phyloP scores from a whole-genome alignment of 2,113 vertebrate species.

The western clawed frog (Xenopus tropicalis) region DNA sequence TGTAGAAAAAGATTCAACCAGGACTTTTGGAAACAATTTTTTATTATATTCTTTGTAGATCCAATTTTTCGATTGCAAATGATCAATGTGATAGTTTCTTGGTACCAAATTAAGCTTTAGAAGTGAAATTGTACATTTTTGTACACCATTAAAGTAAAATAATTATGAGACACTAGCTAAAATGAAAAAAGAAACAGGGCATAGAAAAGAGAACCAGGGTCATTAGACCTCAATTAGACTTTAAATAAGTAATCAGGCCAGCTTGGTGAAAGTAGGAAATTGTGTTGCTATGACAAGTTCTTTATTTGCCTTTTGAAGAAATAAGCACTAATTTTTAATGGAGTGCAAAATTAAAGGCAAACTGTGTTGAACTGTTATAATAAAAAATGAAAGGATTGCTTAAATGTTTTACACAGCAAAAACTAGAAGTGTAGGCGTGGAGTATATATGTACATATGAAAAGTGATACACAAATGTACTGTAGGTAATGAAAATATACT shows the following conservation, averaged over 20 bases:
- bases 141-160: constrained; percentile 18
- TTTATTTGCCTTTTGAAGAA: constrained; percentile 49
- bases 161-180: neutral
- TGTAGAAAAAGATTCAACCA: no score
- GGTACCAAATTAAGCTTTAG: neutral
- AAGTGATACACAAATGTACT: no score
- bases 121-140: constrained; percentile 29
- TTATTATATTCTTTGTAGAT: neutral
- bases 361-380: neutral
- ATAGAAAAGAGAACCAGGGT: constrained; percentile 21
- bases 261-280: constrained; percentile 48
- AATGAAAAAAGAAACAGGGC: neutral
- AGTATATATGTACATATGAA: no score
- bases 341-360: constrained; percentile 49
- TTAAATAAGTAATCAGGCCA: constrained; percentile 44
- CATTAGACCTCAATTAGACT: constrained; percentile 45
- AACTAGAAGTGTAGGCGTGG: no score
- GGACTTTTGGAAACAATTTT: neutral
- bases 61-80: constrained; percentile 12
- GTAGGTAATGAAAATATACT: no score
- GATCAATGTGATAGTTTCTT: neutral
- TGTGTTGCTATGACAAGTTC: constrained; percentile 42
- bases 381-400: constrained; percentile 31
- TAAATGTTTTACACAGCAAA: constrained; percentile 9
- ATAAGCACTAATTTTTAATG: constrained; percentile 14